Conservation (phyloP, 2,888 invertebrate genomes). For the Tipula unca region DNA sequence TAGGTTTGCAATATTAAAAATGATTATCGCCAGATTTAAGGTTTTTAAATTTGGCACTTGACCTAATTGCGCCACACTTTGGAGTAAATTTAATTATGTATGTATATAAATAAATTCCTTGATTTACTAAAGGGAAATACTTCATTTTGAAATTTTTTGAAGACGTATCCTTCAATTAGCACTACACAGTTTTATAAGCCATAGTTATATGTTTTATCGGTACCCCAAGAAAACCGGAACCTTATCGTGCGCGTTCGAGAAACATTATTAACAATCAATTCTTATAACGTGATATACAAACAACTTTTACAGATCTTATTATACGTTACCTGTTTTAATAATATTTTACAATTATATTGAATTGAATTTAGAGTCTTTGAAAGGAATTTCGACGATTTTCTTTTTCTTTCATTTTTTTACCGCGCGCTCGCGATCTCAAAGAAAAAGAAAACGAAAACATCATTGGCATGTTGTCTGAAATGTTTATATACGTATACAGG, state of each 20-base stretch:
- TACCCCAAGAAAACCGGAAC: too few species aligned
- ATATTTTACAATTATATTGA: not conserved
- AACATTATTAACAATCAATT: not conserved
- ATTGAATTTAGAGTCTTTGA: not conserved
- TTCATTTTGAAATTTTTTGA: too few species aligned
- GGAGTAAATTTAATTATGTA: too few species aligned
- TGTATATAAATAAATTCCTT: too few species aligned
- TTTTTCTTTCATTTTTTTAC: not conserved
- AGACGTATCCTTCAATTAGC: too few species aligned
- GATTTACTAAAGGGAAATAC: too few species aligned
- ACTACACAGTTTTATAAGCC: too few species aligned
- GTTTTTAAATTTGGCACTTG: too few species aligned
- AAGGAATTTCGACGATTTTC: not conserved
- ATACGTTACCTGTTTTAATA: not conserved
- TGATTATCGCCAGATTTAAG: too few species aligned
- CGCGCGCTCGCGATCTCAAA: not conserved
- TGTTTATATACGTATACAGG: not conserved
- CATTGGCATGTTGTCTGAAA: not conserved
- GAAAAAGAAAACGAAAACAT: not conserved
- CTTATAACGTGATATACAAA: not conserved
- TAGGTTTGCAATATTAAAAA: too few species aligned
- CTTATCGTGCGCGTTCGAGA: not conserved
- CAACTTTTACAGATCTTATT: not conserved
- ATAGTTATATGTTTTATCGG: too few species aligned
- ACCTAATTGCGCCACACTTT: too few species aligned